These are phyloP conservation scores for Serilophus lunatus DNA, from an alignment of 2,113 vertebrate species.

Conservation along the genomic window DNA sequence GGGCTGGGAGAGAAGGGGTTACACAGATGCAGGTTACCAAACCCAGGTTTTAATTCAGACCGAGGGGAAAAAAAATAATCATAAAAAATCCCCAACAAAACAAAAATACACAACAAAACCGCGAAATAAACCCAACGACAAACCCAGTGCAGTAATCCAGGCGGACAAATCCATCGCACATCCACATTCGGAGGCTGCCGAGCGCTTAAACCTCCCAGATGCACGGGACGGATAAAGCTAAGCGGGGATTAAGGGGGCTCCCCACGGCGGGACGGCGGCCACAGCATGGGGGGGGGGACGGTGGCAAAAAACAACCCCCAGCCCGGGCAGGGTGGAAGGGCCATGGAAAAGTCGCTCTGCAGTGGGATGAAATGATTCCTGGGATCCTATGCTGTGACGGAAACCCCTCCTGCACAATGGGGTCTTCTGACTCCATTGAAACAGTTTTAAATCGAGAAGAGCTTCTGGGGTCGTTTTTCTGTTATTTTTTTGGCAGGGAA, in stretches of 20 bases:
- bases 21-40: not conserved
- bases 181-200: not conserved
- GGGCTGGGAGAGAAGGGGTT: not conserved
- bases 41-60: not conserved
- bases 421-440: not conserved
- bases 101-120: not conserved
- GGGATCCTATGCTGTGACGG: rapidly evolving
- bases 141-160: not conserved
- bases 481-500: no score
- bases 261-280: not conserved
- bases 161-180: not conserved
- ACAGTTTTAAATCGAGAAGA: not conserved
- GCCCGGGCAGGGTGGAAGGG: not conserved
- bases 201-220: not conserved
- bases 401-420: rapidly evolving
- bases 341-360: not conserved
- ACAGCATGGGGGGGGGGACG: rapidly evolving
- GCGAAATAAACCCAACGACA: not conserved
- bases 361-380: not conserved
- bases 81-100: not conserved
- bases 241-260: not conserved
- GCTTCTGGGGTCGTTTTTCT: rapidly evolving
- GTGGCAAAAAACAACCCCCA: not conserved
- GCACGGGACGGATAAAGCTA: not conserved
- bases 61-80: not conserved